Base-by-base conservation (phyloP, 1,140 invertebrate species). In the Euura lappo region DNA sequence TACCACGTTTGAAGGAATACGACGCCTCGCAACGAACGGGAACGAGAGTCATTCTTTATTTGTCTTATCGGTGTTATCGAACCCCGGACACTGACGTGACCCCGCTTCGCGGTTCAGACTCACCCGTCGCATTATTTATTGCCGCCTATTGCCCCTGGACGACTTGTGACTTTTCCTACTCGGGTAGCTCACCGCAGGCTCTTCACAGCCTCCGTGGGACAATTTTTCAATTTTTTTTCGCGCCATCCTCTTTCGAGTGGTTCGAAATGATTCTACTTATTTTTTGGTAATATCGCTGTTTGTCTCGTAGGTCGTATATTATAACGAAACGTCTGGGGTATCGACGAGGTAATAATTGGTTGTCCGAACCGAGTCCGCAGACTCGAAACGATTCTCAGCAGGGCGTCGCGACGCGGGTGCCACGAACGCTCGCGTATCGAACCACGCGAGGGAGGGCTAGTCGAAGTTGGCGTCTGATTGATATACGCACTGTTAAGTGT, bases 401-500 rank as follows among this genome's bases (percentile, higher is more conserved):
- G 78, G 79, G 74, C 68, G 79, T 77, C 77, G 71, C 70, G 76
- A 74, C 65, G 75, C 77, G 69, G 42, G 64, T 71, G 64, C 71
- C 45, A 11, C 60, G 60, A 2, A 13, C 8, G 60, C 60, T 28
- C 28, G 28, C 66, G 44, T 44, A 42, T 44, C 28, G 7, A 44
- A 28, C 11, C 8, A 8, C 28, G 10, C 60, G 10, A n/a, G 47
- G 77, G 76, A 78, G 79, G 79, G 78, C 79, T 78, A 77, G 77
- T 77, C 77, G 71, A 71, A 77, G 74, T 76, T 84, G 83, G 82
- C 84, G 80, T 86, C 80, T 87, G 86, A 88, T 87, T 87, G 86
- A 88, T 87, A 87, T 88, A 88, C 83, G 81, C 84, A 86, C 85
- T 87, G 86, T 88, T 87, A 86, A 88, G 86, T 86, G 85, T 85